Conservation (phyloP, 2,113 vertebrate species). For the Emydura subglobosa region DNA sequence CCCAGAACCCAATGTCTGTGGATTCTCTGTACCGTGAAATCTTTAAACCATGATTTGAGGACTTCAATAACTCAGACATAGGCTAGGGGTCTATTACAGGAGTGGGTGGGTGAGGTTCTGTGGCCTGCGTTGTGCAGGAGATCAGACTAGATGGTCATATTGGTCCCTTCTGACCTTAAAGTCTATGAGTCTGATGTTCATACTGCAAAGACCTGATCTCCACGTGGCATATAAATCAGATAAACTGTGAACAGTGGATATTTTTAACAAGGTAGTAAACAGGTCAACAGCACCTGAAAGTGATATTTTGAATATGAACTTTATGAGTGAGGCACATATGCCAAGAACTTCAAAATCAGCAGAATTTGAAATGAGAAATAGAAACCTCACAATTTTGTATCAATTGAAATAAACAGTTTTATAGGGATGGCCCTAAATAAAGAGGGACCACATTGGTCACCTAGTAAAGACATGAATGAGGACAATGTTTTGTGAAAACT, state of each 20-base stretch:
- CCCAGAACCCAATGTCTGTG: neutral
- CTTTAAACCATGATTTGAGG: too few species aligned
- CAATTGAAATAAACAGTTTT: neutral
- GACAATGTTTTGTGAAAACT: neutral
- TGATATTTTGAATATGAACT: neutral
- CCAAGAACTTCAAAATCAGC: neutral
- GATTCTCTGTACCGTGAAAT: too few species aligned
- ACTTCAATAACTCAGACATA: too few species aligned
- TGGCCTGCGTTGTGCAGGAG: too few species aligned
- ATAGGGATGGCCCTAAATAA: neutral
- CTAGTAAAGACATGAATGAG: neutral
- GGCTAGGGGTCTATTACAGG: too few species aligned
- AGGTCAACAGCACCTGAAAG: neutral
- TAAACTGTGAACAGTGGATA: neutral
- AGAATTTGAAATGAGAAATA: neutral
- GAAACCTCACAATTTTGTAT: neutral
- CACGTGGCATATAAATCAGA: neutral
- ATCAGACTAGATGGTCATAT: too few species aligned
- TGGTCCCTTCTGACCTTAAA: too few species aligned
- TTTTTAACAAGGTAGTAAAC: neutral
- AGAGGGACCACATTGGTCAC: neutral
- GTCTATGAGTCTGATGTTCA: neutral
- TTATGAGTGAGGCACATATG: neutral
- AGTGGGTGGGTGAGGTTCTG: too few species aligned
- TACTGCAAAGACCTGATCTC: neutral